Evolutionary conservation across 2,888 invertebrate species (phyloP).

Genomic region (Andrena bucephala): DNA sequence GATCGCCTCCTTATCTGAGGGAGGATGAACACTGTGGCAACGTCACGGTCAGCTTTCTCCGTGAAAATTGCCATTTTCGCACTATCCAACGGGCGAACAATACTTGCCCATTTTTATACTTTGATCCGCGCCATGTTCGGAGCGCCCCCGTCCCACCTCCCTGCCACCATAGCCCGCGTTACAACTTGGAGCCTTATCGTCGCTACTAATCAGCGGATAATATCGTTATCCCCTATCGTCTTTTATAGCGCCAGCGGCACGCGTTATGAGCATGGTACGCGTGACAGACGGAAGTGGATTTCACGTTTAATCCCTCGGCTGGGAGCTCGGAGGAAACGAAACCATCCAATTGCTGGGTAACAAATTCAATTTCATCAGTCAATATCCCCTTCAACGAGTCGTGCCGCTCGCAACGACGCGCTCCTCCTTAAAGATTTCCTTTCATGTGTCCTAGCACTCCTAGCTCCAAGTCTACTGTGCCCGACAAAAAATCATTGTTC

Average conservation of each 20-base stretch:
- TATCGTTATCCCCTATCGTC: neutral
- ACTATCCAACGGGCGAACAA: constrained; percentile 47
- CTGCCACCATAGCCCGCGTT: too few species aligned
- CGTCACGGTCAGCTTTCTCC: constrained; percentile 75
- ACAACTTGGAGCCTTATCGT: too few species aligned
- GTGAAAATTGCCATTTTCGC: constrained; percentile 59
- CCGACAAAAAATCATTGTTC: constrained; percentile 23
- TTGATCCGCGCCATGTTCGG: neutral
- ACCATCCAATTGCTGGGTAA: constrained; percentile 17
- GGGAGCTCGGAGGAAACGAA: neutral
- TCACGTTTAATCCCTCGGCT: constrained; percentile 8
- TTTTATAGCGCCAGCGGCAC: neutral
- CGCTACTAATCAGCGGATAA: neutral
- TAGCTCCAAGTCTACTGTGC: neutral
- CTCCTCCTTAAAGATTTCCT: constrained; percentile 1
- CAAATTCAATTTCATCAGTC: constrained; percentile 38
- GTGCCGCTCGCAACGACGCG: neutral
- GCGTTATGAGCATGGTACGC: neutral
- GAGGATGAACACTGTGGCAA: constrained; percentile 57
- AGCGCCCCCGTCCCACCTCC: too few species aligned
- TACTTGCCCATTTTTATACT: constrained; percentile 20
- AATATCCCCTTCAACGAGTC: constrained; percentile 12
- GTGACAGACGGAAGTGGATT: neutral
- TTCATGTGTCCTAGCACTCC: neutral
- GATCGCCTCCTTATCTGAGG: constrained; percentile 81